phyloP scores from a whole-genome alignment of 35 echinoderm and acorn worm genomes.

The Anneissia japonica region DNA sequence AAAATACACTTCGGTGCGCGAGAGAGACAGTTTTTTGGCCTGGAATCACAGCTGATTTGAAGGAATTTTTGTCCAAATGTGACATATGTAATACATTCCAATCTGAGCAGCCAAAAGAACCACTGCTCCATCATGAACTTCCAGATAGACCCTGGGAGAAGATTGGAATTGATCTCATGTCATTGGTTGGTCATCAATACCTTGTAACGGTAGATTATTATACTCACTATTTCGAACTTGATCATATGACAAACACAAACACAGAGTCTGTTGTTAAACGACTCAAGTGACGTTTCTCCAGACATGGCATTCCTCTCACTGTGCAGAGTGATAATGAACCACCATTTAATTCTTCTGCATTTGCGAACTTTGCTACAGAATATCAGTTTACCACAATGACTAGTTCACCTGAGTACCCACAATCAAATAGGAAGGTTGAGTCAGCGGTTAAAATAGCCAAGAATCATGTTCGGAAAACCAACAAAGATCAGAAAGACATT shows the following conservation, averaged over 20 bases:
- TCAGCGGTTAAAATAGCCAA: constrained; percentile 17
- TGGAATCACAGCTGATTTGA: constrained; percentile 3
- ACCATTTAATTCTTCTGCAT: constrained; percentile 12
- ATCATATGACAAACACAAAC: constrained; percentile 43
- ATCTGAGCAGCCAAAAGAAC: constrained; percentile 20
- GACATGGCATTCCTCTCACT: constrained; percentile 17
- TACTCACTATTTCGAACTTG: constrained; percentile 25
- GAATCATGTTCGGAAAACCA: not conserved
- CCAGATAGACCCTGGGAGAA: constrained; percentile 48
- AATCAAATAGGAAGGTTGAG: constrained; percentile 25
- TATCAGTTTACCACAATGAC: constrained; percentile 12
- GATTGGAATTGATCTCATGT: constrained; percentile 31
- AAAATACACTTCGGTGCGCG: not conserved
- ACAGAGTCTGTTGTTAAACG: constrained; percentile 30
- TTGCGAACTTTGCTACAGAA: constrained; percentile 10
- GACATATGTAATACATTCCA: constrained; percentile 15
- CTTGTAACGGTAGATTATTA: constrained; percentile 50
- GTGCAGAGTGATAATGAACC: constrained; percentile 2
- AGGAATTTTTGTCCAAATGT: constrained; percentile 16
- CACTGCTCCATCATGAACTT: constrained; percentile 37
- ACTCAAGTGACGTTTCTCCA: constrained; percentile 32
- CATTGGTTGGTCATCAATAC: constrained; percentile 20
- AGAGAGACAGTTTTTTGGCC: constrained; percentile 14
- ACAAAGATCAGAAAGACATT: not conserved
- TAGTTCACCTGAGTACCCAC: constrained; percentile 23